A percentile compares a stretch with the other conserved stretches of the same genome.
Evolutionary conservation across 2,888 invertebrate species (phyloP).

Genomic region (Phoenoteleia sp.): DNA sequence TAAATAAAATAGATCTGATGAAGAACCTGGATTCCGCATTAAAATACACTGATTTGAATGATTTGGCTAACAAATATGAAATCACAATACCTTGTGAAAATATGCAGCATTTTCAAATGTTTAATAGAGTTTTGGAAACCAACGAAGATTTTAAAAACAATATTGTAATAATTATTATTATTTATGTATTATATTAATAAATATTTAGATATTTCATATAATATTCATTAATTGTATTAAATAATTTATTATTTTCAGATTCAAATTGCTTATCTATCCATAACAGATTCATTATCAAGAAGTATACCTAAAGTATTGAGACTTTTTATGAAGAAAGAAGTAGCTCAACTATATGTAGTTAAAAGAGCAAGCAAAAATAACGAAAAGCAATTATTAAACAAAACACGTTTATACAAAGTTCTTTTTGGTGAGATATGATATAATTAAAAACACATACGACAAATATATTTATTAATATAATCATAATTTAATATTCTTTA

Average conservation of each 20-base stretch:
- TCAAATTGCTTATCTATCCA: not conserved
- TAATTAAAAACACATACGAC: not conserved
- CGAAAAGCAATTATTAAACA: too few species aligned
- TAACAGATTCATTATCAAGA: too few species aligned
- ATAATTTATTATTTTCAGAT: not conserved
- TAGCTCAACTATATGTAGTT: constrained; percentile 3
- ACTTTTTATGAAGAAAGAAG: too few species aligned
- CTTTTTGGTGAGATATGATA: not conserved
- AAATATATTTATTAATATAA: too few species aligned
- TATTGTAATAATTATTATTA: not conserved
- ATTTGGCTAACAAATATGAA: not conserved
- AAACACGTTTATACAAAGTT: too few species aligned
- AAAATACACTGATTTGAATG: not conserved
- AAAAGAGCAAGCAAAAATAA: not conserved
- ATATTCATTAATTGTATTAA: not conserved
- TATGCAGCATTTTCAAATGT: not conserved
- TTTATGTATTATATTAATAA: not conserved
- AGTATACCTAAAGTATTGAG: too few species aligned
- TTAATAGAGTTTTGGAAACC: too few species aligned
- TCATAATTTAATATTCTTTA: not conserved
- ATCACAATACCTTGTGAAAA: not conserved
- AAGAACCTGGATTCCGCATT: not conserved
- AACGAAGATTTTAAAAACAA: constrained; percentile 3
- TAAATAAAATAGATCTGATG: not conserved
- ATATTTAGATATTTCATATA: not conserved